Base-by-base conservation (phyloP, 2,797 vertebrate species). In the Cossypha polioptera region DNA sequence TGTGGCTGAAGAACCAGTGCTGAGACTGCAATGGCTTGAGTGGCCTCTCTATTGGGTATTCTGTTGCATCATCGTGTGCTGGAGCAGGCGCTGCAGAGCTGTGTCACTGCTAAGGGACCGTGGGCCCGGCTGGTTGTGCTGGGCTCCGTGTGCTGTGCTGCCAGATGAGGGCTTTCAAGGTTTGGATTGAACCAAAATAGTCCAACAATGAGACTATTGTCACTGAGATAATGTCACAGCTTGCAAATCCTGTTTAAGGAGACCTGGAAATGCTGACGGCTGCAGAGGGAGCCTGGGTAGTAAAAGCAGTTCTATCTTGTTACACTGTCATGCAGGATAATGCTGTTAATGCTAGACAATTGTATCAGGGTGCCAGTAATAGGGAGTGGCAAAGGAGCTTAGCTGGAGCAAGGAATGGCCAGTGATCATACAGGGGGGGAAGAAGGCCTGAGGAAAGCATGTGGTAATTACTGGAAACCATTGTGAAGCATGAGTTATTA, bases 171-270 rank as follows among this genome's bases (percentile, higher is more conserved):
- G 31, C 45, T 86, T 83, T 69, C 40, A 31, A 10, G 66, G 69
- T 75, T 24, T 92, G 63, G 8, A 31, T 13, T 84, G 63, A 72
- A 75, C 58, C 31, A 68, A 78, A 74, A 67, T 53, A 67, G 65
- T 82, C 57, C 43, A 0, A 2, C 51, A 59, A 18, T 42, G 53
- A 36, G 40, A 14, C 59, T 59, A 0, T 77, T 66, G 66, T 78
- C 80, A 43, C 33, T 22, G 61, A 88, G 57, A 48, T 74, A 50
- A 58, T 63, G 59, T 91, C 33, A 55, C 35, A 63, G 73, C 35
- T 86, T 75, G 55, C 38, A 74, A 83, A 59, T 90, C 48, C 59
- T 76, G 50, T 90, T 88, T 45, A 73, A 86, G 82, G 79, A 83
- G 48, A 77, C 10, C 50, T 86, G 26, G 75, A 77, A 59, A 35